Evolutionary conservation across 2,797 vertebrate genomes (phyloP), one percentile per base, ranked within the genome.

Genomic region (Sebastes trivittatus): DNA sequence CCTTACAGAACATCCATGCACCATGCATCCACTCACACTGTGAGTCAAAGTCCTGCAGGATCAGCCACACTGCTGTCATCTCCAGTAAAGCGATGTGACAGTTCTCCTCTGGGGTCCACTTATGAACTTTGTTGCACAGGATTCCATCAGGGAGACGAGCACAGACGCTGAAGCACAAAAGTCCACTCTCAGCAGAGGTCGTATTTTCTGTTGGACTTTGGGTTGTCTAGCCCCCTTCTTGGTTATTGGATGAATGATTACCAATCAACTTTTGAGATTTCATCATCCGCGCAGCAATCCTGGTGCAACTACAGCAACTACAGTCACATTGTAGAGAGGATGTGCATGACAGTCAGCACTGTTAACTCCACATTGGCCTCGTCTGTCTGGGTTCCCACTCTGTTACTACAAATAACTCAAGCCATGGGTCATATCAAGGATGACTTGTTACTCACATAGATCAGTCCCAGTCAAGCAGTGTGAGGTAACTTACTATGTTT

Each of bases 231-330:
- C n/a, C 56, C 60, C 25, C n/a, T 27, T 61, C 32, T 38, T 30
- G 20, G 36, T 52, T 46, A 27, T 71, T 72, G 29, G 67, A 49
- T 62, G 74, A 81, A 72, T 75, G 56, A 85, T 87, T 81, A 80
- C 83, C 63, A 72, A 70, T 83, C 65, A 34, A 60, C 63, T 60
- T 85, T 72, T 81, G 62, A 9, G 38, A 85, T 90, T 87, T 83
- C 82, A 75, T 85, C 78, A 90, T 73, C 62, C 32, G 42, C 77
- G 56, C 55, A 75, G 88, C 84, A 85, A 86, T 78, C 42, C 32
- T 30, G 27, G 55, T 78, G 75, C 75, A 88, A 83, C 87, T 70
- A 36, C 66, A 54, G 68, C 42, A 46, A 46, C 62, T 27, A 10
- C 52, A 73, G 61, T 69, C 65, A 72, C 49, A 70, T 18, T 69